Percentiles rank a stretch among this genome's conserved stretches.
Conservation (phyloP, 2,113 vertebrate genomes). For the Phylloscopus trochilus region DNA sequence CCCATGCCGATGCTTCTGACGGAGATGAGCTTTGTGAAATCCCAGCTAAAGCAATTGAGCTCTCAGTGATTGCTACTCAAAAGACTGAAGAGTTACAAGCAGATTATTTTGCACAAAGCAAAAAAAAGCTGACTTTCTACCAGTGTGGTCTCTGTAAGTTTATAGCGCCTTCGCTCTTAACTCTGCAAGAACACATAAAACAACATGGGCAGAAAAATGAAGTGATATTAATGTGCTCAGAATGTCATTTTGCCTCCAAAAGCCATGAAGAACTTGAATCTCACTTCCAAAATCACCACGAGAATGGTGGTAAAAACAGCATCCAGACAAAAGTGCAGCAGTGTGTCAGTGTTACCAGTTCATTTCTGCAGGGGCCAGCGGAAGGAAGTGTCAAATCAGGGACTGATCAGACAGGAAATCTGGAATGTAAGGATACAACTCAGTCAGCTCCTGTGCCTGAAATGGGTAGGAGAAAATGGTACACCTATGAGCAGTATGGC, state of each 20-base stretch:
- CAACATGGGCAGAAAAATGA: constrained; percentile 90
- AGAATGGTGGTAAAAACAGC: constrained; percentile 39
- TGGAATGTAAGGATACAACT: constrained; percentile 31
- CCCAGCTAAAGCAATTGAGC: constrained; percentile 73
- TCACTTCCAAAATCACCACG: constrained; percentile 83
- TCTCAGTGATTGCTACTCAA: constrained; percentile 56
- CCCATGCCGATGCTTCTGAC: constrained; percentile 61
- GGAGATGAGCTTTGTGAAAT: constrained; percentile 56
- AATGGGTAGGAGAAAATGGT: constrained; percentile 84
- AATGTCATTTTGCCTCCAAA: constrained; percentile 86
- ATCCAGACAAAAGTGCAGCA: constrained; percentile 35
- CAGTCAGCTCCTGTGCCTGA: constrained; percentile 13
- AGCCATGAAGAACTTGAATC: constrained; percentile 88
- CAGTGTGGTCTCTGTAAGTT: constrained; percentile 93
- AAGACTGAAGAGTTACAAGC: constrained; percentile 41
- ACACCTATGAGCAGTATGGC: constrained; percentile 89
- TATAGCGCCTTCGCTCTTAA: constrained; percentile 81
- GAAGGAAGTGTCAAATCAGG: constrained; percentile 37
- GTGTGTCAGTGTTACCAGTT: not conserved
- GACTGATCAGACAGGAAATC: not conserved
- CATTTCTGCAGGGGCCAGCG: constrained; percentile 3
- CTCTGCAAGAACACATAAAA: constrained; percentile 87
- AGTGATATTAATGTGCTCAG: constrained; percentile 91
- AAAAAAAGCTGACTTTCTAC: constrained; percentile 84
- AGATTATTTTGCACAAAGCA: constrained; percentile 46